Evolutionary conservation across 2,888 invertebrate species (phyloP).

Genomic region (Eupithecia insigniata): DNA sequence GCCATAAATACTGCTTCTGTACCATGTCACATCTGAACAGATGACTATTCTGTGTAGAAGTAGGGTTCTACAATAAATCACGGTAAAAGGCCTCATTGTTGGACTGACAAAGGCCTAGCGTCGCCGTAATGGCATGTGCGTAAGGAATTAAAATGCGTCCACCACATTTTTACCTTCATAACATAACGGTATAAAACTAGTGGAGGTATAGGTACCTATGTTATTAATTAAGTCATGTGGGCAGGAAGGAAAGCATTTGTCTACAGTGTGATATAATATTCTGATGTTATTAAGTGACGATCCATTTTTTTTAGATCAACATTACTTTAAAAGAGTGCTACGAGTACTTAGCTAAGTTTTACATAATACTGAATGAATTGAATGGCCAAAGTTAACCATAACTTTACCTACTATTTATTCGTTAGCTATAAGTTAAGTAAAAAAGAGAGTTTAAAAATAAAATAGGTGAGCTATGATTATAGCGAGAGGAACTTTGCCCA

Average conservation of each 20-base stretch:
- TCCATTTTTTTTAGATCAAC: too few relatives aligned
- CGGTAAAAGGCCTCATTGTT: constrained; percentile 67
- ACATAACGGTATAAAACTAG: constrained; percentile 9
- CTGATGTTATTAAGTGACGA: too few relatives aligned
- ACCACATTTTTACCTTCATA: constrained; percentile 45
- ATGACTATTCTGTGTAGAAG: constrained; percentile 38
- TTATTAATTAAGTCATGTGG: not conserved
- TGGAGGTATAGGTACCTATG: not conserved
- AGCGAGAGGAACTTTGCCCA: not conserved
- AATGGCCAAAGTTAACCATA: too few relatives aligned
- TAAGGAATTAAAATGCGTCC: constrained; percentile 57
- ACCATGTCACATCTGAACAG: constrained; percentile 29
- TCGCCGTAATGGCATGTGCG: constrained; percentile 58
- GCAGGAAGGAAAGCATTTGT: not conserved
- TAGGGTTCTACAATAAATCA: constrained; percentile 63
- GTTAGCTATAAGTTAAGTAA: not conserved
- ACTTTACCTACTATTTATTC: too few relatives aligned
- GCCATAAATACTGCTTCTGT: not conserved
- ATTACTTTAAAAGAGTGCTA: too few relatives aligned
- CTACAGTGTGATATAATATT: not conserved
- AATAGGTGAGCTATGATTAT: not conserved
- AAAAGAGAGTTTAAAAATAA: not conserved
- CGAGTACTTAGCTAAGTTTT: too few relatives aligned
- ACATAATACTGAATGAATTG: too few relatives aligned
- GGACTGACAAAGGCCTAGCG: constrained; percentile 63